Conservation (phyloP, 2,888 invertebrate genomes). For the Caenorhabditis doughertyi region DNA sequence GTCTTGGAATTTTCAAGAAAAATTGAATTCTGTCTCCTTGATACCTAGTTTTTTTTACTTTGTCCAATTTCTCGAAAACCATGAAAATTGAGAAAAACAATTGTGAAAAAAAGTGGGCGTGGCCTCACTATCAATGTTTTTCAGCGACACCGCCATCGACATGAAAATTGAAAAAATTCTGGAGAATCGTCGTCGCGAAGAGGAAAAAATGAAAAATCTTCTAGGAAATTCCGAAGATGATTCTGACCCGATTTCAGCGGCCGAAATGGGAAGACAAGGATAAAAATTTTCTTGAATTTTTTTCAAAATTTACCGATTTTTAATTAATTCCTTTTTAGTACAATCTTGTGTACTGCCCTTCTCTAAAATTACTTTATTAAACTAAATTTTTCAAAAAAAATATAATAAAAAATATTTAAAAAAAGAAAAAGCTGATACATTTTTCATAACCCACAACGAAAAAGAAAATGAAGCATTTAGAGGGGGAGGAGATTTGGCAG, state of each 20-base stretch:
- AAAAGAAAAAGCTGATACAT: constrained; percentile 32
- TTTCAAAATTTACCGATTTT: neutral
- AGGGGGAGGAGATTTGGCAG: neutral
- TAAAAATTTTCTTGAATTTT: neutral
- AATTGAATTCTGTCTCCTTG: too few species aligned
- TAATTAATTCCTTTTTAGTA: neutral
- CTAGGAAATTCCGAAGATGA: constrained; percentile 6
- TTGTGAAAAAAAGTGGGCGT: too few species aligned
- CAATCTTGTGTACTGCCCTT: constrained; percentile 10
- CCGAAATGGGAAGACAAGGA: constrained; percentile 25
- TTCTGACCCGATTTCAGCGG: constrained; percentile 17
- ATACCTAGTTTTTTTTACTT: too few species aligned
- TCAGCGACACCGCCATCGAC: constrained; percentile 26
- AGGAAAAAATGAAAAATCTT: constrained; percentile 4
- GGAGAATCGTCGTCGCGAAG: constrained; percentile 32
- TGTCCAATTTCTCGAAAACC: too few species aligned
- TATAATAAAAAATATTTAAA: constrained; percentile 2
- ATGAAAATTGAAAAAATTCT: constrained; percentile 25
- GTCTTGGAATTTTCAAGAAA: too few species aligned
- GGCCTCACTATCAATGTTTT: neutral
- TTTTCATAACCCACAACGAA: constrained; percentile 22
- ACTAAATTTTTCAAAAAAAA: neutral
- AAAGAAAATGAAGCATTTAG: constrained; percentile 4
- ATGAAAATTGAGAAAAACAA: too few species aligned
- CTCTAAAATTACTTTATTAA: neutral